Evolutionary conservation across 2,113 vertebrate species (phyloP), one percentile per base, ranked within the genome.

Genomic region (Pedetes capensis): DNA sequence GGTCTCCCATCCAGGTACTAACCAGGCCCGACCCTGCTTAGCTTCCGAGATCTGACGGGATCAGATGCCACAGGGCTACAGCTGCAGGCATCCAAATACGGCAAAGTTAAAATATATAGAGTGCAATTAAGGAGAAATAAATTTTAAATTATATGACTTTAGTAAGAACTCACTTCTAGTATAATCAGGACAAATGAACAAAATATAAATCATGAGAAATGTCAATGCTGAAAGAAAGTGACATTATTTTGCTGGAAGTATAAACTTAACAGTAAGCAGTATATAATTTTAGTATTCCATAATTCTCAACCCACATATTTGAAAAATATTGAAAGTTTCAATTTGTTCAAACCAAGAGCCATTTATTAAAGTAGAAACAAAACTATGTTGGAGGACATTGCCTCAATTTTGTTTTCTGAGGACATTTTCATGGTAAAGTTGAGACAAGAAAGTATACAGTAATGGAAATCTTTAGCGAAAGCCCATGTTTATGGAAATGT

Each of bases 51-150:
- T n/a, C n/a, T n/a, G n/a, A n/a, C n/a, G n/a, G n/a, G n/a, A n/a
- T n/a, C n/a, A n/a, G n/a, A n/a, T n/a, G n/a, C n/a, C n/a, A n/a
- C n/a, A n/a, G n/a, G n/a, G n/a, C n/a, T n/a, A n/a, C n/a, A n/a
- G n/a, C n/a, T n/a, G n/a, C n/a, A n/a, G n/a, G n/a, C n/a, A n/a
- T n/a, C 47, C 32, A 34, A 76, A 93, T 64, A n/a, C 10, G 53
- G 20, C 29, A 71, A 81, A 79, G 61, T 75, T 69, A 63, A 47
- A 66, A 13, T 64, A 8, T 44, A 13, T 20, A 86, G n/a, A 49
- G 23, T 5, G 71, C 39, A 97, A 89, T 96, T 96, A 74, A 55
- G 72, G 25, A 87, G 61, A 94, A 82, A 63, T 29, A 92, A 84
- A 44, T 27, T 57, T 95, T 47, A 72, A 59, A 5, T 61, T 86